A percentile compares a stretch with the other conserved stretches of the same genome.
These are phyloP conservation scores for Nyctereutes procyonoides DNA, from an alignment of 2,113 vertebrate genomes.

Conservation along the genomic window DNA sequence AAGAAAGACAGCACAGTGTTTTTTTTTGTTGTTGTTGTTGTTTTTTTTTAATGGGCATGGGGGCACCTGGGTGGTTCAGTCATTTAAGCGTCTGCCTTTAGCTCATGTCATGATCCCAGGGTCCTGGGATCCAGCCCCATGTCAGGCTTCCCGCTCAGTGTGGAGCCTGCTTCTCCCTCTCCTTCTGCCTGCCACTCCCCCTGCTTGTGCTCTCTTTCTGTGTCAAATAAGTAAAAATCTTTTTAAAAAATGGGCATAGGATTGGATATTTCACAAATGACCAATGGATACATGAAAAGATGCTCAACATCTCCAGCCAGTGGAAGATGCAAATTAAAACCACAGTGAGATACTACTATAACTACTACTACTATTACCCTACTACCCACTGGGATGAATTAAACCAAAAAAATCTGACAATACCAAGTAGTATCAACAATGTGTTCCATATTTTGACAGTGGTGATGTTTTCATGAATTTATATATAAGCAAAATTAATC, in stretches of 20 bases:
- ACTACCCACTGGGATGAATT: neutral
- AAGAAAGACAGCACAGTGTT: neutral
- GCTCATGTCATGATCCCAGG: too few relatives aligned
- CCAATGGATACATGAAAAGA: neutral
- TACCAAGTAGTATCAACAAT: neutral
- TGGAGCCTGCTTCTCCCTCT: too few relatives aligned
- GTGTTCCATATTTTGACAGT: neutral
- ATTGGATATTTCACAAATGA: neutral
- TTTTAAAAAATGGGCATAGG: neutral
- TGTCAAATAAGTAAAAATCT: too few relatives aligned
- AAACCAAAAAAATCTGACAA: neutral
- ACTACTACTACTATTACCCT: too few relatives aligned
- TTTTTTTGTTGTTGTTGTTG: too few relatives aligned
- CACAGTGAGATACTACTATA: neutral
- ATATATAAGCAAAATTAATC: neutral
- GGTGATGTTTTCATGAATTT: neutral
- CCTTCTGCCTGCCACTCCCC: too few relatives aligned
- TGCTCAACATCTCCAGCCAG: neutral
- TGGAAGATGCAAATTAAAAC: neutral
- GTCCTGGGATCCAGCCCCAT: too few relatives aligned
- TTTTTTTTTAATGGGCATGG: too few relatives aligned
- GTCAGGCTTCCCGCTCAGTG: too few relatives aligned
- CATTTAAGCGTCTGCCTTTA: too few relatives aligned
- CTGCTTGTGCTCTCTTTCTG: too few relatives aligned
- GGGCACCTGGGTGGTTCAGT: too few relatives aligned